Conservation (phyloP, 2,113 vertebrate species). For the Pteruthius melanotis region DNA sequence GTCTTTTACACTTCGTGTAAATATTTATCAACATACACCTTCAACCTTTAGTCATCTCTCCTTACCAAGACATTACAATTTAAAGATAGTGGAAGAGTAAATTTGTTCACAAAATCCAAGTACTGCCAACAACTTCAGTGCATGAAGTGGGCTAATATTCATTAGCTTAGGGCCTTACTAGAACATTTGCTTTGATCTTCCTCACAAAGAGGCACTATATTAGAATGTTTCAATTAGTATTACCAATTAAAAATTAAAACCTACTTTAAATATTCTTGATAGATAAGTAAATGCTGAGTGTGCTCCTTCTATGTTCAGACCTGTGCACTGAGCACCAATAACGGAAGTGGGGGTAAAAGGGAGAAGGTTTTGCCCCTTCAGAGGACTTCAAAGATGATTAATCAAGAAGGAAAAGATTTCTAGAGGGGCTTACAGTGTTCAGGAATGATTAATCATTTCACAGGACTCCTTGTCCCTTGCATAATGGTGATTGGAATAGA, state of each 20-base stretch:
- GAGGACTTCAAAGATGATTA: slow-evolving; percentile 74
- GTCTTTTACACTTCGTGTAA: not conserved
- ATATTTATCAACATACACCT: not conserved
- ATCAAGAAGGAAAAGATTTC: slow-evolving; percentile 67
- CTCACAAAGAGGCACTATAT: slow-evolving; percentile 53
- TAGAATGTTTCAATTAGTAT: slow-evolving; percentile 68
- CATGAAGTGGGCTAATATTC: slow-evolving; percentile 49
- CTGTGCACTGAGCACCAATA: slow-evolving; percentile 40
- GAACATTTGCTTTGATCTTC: slow-evolving; percentile 66
- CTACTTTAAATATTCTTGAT: slow-evolving; percentile 68
- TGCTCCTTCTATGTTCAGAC: slow-evolving; percentile 52
- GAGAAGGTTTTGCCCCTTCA: slow-evolving; percentile 49
- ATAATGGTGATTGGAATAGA: slow-evolving; percentile 69
- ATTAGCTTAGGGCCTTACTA: slow-evolving; percentile 57
- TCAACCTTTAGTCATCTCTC: not conserved
- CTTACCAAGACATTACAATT: slow-evolving; percentile 2
- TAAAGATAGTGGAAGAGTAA: not conserved
- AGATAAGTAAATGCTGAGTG: slow-evolving; percentile 67
- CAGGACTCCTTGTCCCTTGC: slow-evolving; percentile 59
- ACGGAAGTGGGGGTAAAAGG: slow-evolving; percentile 55
- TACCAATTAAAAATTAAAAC: slow-evolving; percentile 71
- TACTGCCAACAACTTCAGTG: slow-evolving; percentile 26
- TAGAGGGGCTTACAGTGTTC: slow-evolving; percentile 65
- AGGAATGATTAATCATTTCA: slow-evolving; percentile 76
- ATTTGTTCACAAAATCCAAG: slow-evolving; percentile 40